Percentiles rank a stretch among this genome's conserved stretches.
These are phyloP conservation scores for Caenorhabditis drosophilae DNA, from an alignment of 2,888 invertebrate genomes.

Conservation along the genomic window DNA sequence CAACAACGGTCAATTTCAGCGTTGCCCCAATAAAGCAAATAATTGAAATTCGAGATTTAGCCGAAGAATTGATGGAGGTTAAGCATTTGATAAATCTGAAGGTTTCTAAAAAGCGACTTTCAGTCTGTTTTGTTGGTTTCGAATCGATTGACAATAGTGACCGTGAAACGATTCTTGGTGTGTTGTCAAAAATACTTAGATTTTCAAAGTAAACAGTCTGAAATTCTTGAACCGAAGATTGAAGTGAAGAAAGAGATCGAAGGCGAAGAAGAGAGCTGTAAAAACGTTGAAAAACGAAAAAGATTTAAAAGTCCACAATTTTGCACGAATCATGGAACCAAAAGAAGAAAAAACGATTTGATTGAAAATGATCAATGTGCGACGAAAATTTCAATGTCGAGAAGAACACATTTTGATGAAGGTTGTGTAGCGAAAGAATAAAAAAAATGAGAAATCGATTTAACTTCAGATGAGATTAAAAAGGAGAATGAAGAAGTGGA, in stretches of 20 bases:
- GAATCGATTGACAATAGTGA: background rate
- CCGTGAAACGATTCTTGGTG: background rate
- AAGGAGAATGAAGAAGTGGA: constrained; percentile 1
- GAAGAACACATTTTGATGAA: background rate
- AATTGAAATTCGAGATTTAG: background rate
- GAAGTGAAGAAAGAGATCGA: background rate
- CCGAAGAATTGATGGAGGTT: background rate
- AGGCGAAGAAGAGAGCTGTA: background rate
- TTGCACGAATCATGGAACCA: background rate
- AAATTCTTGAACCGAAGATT: background rate
- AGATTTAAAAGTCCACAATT: background rate
- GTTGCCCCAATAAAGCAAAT: background rate
- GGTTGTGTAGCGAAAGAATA: background rate
- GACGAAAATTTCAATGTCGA: background rate
- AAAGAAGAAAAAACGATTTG: background rate
- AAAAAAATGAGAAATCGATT: too few species aligned
- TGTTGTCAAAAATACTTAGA: background rate
- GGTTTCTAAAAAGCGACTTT: too few species aligned
- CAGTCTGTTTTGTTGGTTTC: background rate
- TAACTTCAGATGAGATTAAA: constrained; percentile 1
- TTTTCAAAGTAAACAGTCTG: background rate
- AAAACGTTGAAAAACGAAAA: background rate
- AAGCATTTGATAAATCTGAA: background rate
- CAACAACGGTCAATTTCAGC: background rate
- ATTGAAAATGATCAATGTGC: background rate